phyloP scores from a whole-genome alignment of 2,113 vertebrate genomes.

The Platichthys stellatus region DNA sequence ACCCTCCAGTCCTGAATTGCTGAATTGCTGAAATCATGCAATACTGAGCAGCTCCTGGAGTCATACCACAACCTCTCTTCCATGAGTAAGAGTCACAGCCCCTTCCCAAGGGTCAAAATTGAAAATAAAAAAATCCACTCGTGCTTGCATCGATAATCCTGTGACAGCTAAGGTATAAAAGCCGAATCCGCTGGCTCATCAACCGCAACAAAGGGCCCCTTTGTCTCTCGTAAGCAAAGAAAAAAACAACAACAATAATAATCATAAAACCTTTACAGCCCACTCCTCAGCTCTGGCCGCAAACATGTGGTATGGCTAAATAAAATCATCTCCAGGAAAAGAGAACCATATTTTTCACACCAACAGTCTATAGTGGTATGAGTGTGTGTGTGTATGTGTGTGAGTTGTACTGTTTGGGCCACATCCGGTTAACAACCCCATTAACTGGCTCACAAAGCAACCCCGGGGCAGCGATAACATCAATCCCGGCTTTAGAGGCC shows the following conservation, averaged over 20 bases:
- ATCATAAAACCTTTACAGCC: constrained; percentile 39
- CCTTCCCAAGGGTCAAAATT: constrained; percentile 39
- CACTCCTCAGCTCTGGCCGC: constrained; percentile 35
- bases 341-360: constrained; percentile 14
- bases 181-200: constrained; percentile 54
- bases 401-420: constrained; percentile 62
- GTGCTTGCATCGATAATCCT: constrained; percentile 46
- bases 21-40: constrained; percentile 1
- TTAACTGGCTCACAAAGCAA: constrained; percentile 76
- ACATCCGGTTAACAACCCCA: constrained; percentile 75
- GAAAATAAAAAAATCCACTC: constrained; percentile 43
- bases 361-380: constrained; percentile 33
- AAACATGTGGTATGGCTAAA: constrained; percentile 53
- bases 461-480: constrained; percentile 72
- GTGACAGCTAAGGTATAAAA: constrained; percentile 40
- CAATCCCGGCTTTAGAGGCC: constrained; percentile 72
- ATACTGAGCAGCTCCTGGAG: not conserved
- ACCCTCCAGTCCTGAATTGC: not conserved
- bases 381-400: constrained; percentile 39
- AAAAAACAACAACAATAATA: constrained; percentile 15
- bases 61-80: constrained; percentile 12
- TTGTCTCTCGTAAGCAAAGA: constrained; percentile 45
- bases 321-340: constrained; percentile 61
- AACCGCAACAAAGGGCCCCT: constrained; percentile 41
- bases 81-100: not conserved